Base-by-base conservation (phyloP, 2,797 vertebrate species). In the Psittacula derbiana region DNA sequence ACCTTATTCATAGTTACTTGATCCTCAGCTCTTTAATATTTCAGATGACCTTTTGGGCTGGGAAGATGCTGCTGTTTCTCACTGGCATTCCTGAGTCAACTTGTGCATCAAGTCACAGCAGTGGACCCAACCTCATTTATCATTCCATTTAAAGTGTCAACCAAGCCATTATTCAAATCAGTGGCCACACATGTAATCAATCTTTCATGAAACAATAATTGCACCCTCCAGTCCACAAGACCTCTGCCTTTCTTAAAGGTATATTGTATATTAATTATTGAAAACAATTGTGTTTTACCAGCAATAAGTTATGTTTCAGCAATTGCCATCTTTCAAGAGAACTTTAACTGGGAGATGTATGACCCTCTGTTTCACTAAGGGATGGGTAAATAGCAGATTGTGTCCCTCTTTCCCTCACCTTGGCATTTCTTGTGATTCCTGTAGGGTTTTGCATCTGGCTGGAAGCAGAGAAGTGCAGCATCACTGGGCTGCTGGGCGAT, bases 201-300 rank as follows among this genome's bases (percentile, higher is more conserved):
- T 98, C 96, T 97, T 97, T 98, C 97, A 98, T 96, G 97, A 96
- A 95, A 97, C 94, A 90, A 92, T 97, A 95, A 96, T 95, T 94
- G 96, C 47, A 27, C 95, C 93, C 95, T 95, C 95, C 52, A 41
- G 88, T 50, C 74, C 1, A 16, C 36, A 50, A 64, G 80, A 21
- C 71, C 69, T 61, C 88, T 33, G 79, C 74, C 92, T 90, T 84
- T 74, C 93, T 79, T n/a, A 27, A 44, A 71, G 44, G 79, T 88
- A 38, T 53, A 66, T 64, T 25, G 6, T 53, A 8, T 71, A 41
- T 93, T 83, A 91, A 93, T 95, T 91, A 93, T 87, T 93, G 92
- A 92, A 30, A 58, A 75, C 41, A 11, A 10, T 27, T 80, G 80
- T 93, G 83, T 44, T 86, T 90, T 49, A 65, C 79, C 50, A 46